Evolutionary conservation across 2,797 vertebrate genomes (phyloP), one percentile per base, ranked within the genome.

Genomic region (Psittacula derbiana): DNA sequence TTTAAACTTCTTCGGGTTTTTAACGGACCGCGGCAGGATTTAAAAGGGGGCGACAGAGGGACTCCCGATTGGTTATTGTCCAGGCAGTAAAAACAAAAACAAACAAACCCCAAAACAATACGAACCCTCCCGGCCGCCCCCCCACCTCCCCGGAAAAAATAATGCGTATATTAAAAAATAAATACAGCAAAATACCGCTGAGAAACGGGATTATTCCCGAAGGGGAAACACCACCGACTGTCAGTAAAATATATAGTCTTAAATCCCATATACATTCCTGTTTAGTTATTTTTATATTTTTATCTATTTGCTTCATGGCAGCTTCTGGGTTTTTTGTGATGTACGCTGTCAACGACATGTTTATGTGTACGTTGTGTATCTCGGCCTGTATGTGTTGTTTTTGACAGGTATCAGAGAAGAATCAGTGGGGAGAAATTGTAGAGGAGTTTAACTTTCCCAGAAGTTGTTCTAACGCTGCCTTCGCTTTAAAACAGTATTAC

Each of bases 401-500:
- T 97, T 98, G 97, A 95, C 98, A 99, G 99, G 99, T 99, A 94
- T 99, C 99, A 57, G 99, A 99, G 97, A 99, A 99, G 98, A 99
- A 99, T 98, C 99, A 99, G 97, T 99, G 99, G 99, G 98, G 98
- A 96, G 99, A 99, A 97, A 99, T 99, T 92, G 99, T 98, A 95
- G 99, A 99, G 96, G 99, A 99, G 97, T 99, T 99, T 98, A 98
- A 99, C 98, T 99, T 99, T 97, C 99, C 99, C 91, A 99, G 98
- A 98, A 99, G 99, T 98, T 99, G 99, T 97, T 99, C 99, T 96
- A 99, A 99, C 94, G 99, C 99, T 98, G 99, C 99, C 98, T 99
- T 99, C 98, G 99, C 99, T 99, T 98, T 99, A 98, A 99, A 99
- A 98, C 99, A 99, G 99, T 99, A 99, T 99, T 99, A 99, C 98